Evolutionary conservation across 64 coral and sea anemone genomes (phyloP), one percentile per base, ranked within the genome.

Genomic region (Platygyra sinensis): DNA sequence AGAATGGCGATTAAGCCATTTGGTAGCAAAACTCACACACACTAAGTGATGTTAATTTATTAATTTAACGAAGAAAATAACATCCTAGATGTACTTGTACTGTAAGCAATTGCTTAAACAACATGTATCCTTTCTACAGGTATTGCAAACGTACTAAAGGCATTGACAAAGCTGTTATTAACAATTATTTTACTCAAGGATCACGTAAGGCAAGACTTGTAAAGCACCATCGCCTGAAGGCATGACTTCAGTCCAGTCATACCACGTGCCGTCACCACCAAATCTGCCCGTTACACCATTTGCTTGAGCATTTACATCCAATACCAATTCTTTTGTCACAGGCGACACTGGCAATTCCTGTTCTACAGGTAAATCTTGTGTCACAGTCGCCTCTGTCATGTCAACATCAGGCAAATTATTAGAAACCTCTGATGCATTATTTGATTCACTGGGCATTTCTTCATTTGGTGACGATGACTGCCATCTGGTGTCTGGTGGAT

Each of bases 261-360:
- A 99, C 97, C 97, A 99, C 2, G 82, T 20, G 3, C 97, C 97
- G 72, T 96, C 85, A 72, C 76, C 88, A n/a, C 91, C 93, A 91
- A 88, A 99, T 24, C 81, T 83, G 22, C 97, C 97, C 30, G 92
- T 99, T 62, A 99, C 88, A 54, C 97, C 97, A 96, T 88, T 96
- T 31, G 94, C 94, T 87, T 99, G 86, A 8, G 79, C 59, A 71
- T 78, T 80, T 16, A 99, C 52, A 80, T 99, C 91, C 39, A 99
- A 88, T 3, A 86, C 82, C 81, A 91, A 85, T 88, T 93, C 87
- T 62, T 73, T 93, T 0, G 90, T 54, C 12, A 72, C 72, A 15
- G 25, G 49, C 27, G 86, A 79, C 15, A 80, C 62, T 6, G 62
- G 33, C 39, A 52, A 51, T 24, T 93, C 88, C 17, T 88, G 88